Percentiles rank a stretch among this genome's conserved stretches.
Evolutionary conservation across 2,888 invertebrate genomes (phyloP).

Genomic region (Caenorhabditis imperialis): DNA sequence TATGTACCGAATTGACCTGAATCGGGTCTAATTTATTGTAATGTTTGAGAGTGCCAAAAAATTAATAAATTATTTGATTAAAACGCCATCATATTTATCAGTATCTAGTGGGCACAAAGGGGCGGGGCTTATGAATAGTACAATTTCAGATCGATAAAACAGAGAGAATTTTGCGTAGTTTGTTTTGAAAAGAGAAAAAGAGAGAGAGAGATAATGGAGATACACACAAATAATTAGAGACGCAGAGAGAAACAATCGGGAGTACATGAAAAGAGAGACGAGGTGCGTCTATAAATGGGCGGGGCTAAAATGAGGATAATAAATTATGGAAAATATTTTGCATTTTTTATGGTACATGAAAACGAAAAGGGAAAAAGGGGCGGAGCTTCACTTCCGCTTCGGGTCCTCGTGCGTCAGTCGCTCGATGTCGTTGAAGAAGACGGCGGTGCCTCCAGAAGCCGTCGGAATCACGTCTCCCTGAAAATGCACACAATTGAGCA

Average conservation of each 20-base stretch:
- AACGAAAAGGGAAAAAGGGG: neutral
- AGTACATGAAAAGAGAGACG: too few relatives aligned
- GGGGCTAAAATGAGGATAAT: too few relatives aligned
- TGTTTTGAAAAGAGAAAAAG: neutral
- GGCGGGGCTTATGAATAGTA: constrained; percentile 5
- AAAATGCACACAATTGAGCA: too few relatives aligned
- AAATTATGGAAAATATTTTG: too few relatives aligned
- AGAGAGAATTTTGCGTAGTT: constrained; percentile 28
- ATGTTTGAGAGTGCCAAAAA: too few relatives aligned
- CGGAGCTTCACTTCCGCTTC: constrained; percentile 19
- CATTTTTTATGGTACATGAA: constrained; percentile 3
- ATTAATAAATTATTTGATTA: neutral
- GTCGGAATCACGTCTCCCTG: constrained; percentile 93
- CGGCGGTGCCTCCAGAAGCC: constrained; percentile 92
- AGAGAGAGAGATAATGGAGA: constrained; percentile 15
- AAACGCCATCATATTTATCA: neutral
- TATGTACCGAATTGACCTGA: constrained; percentile 23
- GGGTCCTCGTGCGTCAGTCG: constrained; percentile 68
- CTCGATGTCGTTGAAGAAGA: constrained; percentile 95
- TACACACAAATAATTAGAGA: neutral
- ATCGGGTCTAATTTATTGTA: constrained; percentile 45
- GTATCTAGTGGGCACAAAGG: neutral
- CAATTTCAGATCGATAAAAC: constrained; percentile 14
- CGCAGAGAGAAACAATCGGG: neutral
- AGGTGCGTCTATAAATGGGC: too few relatives aligned